Conservation (phyloP, 2,888 invertebrate genomes). For the Tupiocoris notatus region DNA sequence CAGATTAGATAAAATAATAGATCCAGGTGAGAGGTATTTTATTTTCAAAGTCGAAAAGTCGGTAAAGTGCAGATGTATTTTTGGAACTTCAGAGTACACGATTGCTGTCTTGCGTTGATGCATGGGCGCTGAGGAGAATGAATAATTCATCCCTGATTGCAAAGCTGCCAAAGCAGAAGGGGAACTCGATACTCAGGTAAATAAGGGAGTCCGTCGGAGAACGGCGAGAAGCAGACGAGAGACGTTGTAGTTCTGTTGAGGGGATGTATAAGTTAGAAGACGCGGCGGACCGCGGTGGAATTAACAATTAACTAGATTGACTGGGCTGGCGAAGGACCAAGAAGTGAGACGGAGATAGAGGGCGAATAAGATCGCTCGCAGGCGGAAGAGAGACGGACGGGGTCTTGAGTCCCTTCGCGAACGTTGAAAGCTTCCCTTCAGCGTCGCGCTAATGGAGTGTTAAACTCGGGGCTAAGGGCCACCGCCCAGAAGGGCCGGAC, state of each 20-base stretch:
- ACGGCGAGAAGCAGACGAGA: not conserved
- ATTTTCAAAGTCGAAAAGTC: too few relatives aligned
- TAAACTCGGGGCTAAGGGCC: not conserved
- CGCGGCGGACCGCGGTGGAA: constrained; percentile 3
- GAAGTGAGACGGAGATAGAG: not conserved
- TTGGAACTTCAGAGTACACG: too few relatives aligned
- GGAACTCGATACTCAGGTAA: not conserved
- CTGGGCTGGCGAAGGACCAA: not conserved
- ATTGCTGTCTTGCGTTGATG: too few relatives aligned
- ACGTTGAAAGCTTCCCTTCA: not conserved
- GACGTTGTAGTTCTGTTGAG: not conserved
- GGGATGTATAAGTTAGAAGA: not conserved
- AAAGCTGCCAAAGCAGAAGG: not conserved
- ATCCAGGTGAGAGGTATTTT: too few relatives aligned
- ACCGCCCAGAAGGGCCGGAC: not conserved
- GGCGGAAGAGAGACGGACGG: too few relatives aligned
- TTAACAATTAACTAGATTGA: constrained; percentile 29
- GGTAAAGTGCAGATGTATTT: too few relatives aligned
- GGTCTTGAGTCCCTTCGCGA: not conserved
- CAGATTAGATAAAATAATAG: too few relatives aligned
- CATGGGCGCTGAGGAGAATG: too few relatives aligned
- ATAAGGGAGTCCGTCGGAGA: not conserved
- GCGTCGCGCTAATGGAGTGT: not conserved
- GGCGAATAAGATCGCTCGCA: too few relatives aligned
- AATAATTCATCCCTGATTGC: not conserved